Evolutionary conservation across 1,140 invertebrate species (phyloP), one percentile per base, ranked within the genome.

Genomic region (Bombus pascuorum): DNA sequence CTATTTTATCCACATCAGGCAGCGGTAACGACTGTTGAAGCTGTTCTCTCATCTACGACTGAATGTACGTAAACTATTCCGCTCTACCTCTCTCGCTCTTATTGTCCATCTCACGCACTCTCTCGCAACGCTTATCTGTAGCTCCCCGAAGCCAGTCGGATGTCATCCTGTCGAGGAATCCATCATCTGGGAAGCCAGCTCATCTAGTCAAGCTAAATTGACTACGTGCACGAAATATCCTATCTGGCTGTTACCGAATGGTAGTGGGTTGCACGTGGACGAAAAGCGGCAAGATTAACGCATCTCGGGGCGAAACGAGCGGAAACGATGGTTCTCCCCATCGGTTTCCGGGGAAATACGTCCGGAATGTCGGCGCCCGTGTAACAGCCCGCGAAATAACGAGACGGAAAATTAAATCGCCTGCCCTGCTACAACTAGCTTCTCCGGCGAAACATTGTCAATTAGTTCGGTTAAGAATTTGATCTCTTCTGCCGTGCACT

Each of bases 141-240:
- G 13, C 15, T 70, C n/a, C 37, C 65, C 8, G 66, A 79, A 78
- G 74, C 74, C 47, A 37, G 44, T 22, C 12, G 44, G 81, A 83
- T 68, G 37, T 74, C 87, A 80, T 88, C 72, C 90, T 81, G 91
- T 83, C 87, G 83, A 75, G 81, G 68, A 88, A 93, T 93, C 90
- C 91, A 93, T 93, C 91, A 92, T 86, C 77, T 68, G 65, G 73
- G 78, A 73, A 87, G 89, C 78, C 76, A 68, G 83, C 82, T 90
- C 91, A 91, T 93, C 87, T 89, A 72, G 68, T 18, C 74, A 3
- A 72, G 62, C 70, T 91, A 93, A 93, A 94, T 93, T 93, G 92
- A 93, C 91, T 93, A 93, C 92, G 92, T 93, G 93, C 91, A 91
- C 88, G 92, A 92, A 94, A 93, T 94, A 93, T 88, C 87, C 85